Evolutionary conservation across 2,888 invertebrate genomes (phyloP), one percentile per base, ranked within the genome.

Genomic region (Xestia c-nigrum): DNA sequence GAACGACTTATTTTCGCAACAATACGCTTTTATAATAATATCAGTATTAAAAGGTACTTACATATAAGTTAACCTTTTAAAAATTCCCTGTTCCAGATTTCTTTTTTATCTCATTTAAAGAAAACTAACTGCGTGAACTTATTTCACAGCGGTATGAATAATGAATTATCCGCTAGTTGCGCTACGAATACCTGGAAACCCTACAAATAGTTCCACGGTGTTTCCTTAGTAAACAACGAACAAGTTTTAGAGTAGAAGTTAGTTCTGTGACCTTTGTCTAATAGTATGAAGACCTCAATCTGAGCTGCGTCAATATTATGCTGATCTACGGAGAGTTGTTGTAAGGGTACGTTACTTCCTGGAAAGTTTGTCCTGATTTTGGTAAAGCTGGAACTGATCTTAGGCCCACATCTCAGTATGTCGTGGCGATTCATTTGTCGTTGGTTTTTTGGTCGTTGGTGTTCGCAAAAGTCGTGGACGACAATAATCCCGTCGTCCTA

Each of bases 191-290:
- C 21, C 55, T 68, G 55, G 77, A 9, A 0, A 57, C 40, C 72
- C 79, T 57, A 57, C 21, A 1, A 38, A 21, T 9, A 71, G 5
- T 57, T 78, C 12, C 14, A 67, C 71, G 5, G 19, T 67, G 57
- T 83, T 83, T 71, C 71, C 84, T 55, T 46, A 55, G 46, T 50
- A n/a, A 78, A 66, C 59, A 74, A 40, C 31, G 40, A 9, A 14
- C 12, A 70, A 83, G 78, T 80, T 83, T 78, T 16, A 66, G 79
- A 46, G 55, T 61, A 61, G n/a, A 71, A 67, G 38, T 70, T 64
- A 14, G 46, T 57, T 46, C 12, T 0, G 55, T 66, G 84, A 70
- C 55, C 66, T 84, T 66, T 21, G 46, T 84, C n/a, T 55, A 16
- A 66, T 46, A 71, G n/a, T 71, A 63, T n/a, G 50, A 21, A 46